phyloP scores from a whole-genome alignment of 1,140 invertebrate genomes.

The Zophobas morio region DNA sequence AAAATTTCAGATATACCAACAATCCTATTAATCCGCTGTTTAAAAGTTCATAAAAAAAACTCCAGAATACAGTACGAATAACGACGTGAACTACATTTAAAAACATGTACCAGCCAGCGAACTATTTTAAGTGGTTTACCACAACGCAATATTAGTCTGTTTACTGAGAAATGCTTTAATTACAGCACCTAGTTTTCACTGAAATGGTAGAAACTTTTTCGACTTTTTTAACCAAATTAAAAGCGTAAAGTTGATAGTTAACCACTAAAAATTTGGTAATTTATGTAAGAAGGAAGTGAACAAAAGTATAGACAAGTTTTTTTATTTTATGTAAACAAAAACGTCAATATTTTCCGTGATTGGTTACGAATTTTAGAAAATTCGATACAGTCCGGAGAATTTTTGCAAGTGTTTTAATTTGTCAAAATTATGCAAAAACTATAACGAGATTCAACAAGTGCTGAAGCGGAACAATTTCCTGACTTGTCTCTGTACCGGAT shows the following conservation, averaged over 20 bases:
- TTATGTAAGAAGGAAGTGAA: slow-evolving; percentile 22
- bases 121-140: background rate
- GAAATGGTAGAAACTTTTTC: too few species aligned
- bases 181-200: background rate
- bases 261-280: slow-evolving; percentile 23
- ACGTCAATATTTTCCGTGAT: slow-evolving; percentile 3
- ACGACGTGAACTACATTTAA: too few species aligned
- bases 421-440: slow-evolving; percentile 20
- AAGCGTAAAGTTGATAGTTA: background rate
- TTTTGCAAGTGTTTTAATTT: slow-evolving; percentile 30
- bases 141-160: background rate
- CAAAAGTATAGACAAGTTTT: background rate
- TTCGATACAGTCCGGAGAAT: slow-evolving; percentile 16
- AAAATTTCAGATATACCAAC: too few species aligned
- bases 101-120: too few species aligned
- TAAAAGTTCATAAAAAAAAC: too few species aligned
- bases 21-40: too few species aligned
- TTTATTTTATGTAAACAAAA: slow-evolving; percentile 24
- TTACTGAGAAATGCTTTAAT: background rate
- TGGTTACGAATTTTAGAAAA: slow-evolving; percentile 28
- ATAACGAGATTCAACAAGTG: slow-evolving; percentile 22
- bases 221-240: background rate
- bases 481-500: background rate
- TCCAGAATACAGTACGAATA: too few species aligned
- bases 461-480: slow-evolving; percentile 32